These are phyloP conservation scores for Porites divaricata DNA, from an alignment of 92 coral and sea anemone genomes.

Conservation along the genomic window DNA sequence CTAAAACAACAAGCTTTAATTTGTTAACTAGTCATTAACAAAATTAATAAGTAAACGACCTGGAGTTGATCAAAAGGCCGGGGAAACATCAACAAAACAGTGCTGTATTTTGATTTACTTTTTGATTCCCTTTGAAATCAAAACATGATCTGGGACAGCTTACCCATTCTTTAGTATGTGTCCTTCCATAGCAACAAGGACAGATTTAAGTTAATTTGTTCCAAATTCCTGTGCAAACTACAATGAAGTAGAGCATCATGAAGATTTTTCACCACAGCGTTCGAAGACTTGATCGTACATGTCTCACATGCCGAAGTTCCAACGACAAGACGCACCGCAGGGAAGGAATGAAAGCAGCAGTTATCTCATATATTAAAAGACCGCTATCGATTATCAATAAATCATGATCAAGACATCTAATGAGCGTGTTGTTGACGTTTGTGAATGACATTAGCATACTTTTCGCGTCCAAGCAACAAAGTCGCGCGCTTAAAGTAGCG, in stretches of 20 bases:
- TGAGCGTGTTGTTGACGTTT: slow-evolving; percentile 13
- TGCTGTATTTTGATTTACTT: neutral
- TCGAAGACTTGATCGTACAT: neutral
- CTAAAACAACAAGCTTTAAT: slow-evolving; percentile 7
- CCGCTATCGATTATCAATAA: slow-evolving; percentile 13
- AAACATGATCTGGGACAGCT: neutral
- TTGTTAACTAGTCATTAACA: neutral
- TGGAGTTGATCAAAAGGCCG: neutral
- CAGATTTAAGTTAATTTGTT: slow-evolving; percentile 5
- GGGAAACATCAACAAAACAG: no score
- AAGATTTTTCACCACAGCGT: neutral
- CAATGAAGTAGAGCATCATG: no score
- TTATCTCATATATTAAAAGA: neutral
- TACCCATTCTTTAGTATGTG: slow-evolving; percentile 24
- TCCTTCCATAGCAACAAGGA: slow-evolving; percentile 21
- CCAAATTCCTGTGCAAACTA: slow-evolving; percentile 25
- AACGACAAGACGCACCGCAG: neutral
- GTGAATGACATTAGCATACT: slow-evolving; percentile 7
- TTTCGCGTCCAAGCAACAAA: slow-evolving; percentile 39
- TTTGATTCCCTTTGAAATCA: neutral
- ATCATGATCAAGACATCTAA: slow-evolving; percentile 17
- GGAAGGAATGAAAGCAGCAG: neutral
- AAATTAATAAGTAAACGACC: neutral
- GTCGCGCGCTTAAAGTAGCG: neutral
- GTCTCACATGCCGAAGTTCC: neutral